Evolutionary conservation across 2,113 vertebrate species (phyloP).

Genomic region (Melospiza melodia): DNA sequence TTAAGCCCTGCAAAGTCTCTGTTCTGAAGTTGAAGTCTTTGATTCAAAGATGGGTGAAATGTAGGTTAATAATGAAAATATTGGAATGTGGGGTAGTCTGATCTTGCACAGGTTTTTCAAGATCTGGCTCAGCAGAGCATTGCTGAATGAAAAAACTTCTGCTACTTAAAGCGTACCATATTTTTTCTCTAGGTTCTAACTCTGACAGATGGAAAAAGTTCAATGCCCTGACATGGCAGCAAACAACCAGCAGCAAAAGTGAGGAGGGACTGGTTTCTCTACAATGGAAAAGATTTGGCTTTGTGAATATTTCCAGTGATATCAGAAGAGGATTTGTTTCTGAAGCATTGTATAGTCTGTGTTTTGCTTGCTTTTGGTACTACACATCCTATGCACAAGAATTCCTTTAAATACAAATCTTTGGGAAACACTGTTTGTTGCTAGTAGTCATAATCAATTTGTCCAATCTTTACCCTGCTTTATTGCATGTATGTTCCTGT

Average conservation of each 20-base stretch:
- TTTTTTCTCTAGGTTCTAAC: not conserved
- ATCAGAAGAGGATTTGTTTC: not conserved
- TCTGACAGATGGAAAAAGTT: not conserved
- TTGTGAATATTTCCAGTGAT: not conserved
- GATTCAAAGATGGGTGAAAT: not conserved
- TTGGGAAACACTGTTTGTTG: not conserved
- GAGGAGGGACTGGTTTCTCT: not conserved
- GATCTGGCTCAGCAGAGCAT: not conserved
- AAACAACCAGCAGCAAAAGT: not conserved
- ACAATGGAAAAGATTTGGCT: not conserved
- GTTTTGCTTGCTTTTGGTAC: not conserved
- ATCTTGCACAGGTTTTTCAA: not conserved
- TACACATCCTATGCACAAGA: not conserved
- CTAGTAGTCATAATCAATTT: not conserved
- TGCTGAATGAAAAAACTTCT: not conserved
- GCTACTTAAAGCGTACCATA: fast-evolving
- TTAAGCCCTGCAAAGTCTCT: not conserved
- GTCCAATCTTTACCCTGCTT: not conserved
- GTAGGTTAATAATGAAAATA: not conserved
- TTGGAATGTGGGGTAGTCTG: not conserved
- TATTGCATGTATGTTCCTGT: not conserved
- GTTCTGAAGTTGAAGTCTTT: not conserved
- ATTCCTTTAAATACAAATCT: not conserved
- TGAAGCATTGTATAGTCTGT: not conserved
- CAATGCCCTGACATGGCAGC: not conserved